Evolutionary conservation across 2,888 invertebrate genomes (phyloP), one percentile per base, ranked within the genome.

Genomic region (Drosophila phalerata): DNA sequence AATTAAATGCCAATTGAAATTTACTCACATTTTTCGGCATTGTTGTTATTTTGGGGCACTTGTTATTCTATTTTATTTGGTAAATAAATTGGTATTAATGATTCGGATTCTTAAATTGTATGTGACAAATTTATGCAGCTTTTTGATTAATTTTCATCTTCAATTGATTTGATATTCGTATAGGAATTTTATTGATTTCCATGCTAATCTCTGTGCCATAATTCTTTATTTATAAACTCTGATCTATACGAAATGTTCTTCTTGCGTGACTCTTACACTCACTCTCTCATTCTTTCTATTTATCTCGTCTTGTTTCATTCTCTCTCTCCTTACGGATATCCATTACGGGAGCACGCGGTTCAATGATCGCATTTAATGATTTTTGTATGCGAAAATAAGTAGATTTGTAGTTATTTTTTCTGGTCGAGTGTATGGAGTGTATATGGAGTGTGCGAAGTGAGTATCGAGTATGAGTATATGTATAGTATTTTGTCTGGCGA

Each of bases 361-460:
- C 84, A 85, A 85, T 87, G 84, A 85, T 85, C 89, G 89, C 84
- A 69, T 89, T 87, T 85, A 88, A 85, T 85, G 84, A 89, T 81
- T 85, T 85, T 89, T 79, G 89, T 85, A 84, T 84, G 89, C 87
- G 89, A 85, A 85, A 85, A 87, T 85, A 85, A 85, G 89, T 85
- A 85, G 88, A 87, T 81, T 87, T 72, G 73, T 87, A 81, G 79
- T 88, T 73, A 28, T 84, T 68, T 68, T 86, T 74, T 64, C 60
- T 65, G 62, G 37, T 75, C 43, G 61, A 74, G 62, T 69, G 53
- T 74, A 53, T 69, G 52, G 63, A 73, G 73, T 71, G 57, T 58
- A 6, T 30, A 11, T 68, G 68, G 47, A 45, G 61, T 62, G 51
- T 67, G 40, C 53, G 6, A 53, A 53, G 30, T 53, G 43, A 57